Base-by-base conservation (phyloP, 2,797 vertebrate genomes). In the Heliangelus exortis region DNA sequence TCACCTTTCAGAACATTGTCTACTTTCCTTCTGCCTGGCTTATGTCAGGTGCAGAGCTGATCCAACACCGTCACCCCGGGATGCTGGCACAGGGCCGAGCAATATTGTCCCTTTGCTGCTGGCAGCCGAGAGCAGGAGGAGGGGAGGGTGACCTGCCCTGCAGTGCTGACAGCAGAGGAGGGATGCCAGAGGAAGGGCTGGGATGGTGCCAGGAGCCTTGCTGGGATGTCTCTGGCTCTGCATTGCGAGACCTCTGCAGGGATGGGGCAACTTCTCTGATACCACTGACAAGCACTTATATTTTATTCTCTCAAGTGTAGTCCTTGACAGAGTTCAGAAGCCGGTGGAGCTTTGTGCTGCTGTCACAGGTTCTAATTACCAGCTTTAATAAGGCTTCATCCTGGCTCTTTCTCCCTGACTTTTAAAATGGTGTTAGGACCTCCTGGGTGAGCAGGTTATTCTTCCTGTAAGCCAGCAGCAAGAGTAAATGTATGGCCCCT, bases 1-100 rank as follows among this genome's bases (percentile, higher is more conserved):
- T 96, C 94, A 95, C 93, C 93, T 96, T 96, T 94, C 84, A 91
- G 94, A 94, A 96, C 91, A 95, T 86, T 88, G 92, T 89, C 90
- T 95, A 57, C 96, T 84, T 87, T 91, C 94, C 92, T 84, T 72
- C 89, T 96, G 92, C 87, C 87, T 48, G 62, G 91, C 87, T 95
- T 95, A 77, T 96, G 92, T 92, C 96, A 96, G 89, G 87, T 95
- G 87, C 92, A 87, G 93, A 95, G 84, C 50, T 75, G 94, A 95
- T 96, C 95, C 94, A 92, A 87, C 7, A 0, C 76, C 8, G 0
- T 78, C 94, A 28, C 93, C 85, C 89, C 82, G 92, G 96, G 94
- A 89, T 74, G 51, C 87, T 95, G 94, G 95, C 93, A 0, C 43
- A 0, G 1, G 50, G 93, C 94, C 82, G 6, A 96, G 89, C 69